Evolutionary conservation across 2,113 vertebrate species (phyloP).

Genomic region (Austrofundulus limnaeus): DNA sequence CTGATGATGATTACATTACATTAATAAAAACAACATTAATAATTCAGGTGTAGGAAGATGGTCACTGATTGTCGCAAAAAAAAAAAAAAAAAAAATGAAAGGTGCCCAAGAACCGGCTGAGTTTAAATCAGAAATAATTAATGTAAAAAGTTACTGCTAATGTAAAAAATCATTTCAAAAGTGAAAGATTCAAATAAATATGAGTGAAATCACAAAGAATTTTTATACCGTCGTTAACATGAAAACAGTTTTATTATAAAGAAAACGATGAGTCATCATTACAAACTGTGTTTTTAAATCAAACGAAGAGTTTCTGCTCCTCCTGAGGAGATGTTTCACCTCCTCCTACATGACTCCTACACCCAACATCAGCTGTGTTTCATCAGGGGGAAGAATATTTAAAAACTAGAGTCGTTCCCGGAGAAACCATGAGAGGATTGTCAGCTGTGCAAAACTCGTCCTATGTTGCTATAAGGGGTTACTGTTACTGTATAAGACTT

Average conservation of each 20-base stretch:
- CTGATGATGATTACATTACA: conserved; percentile 15
- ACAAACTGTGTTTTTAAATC: conserved; percentile 15
- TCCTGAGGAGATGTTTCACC: conserved; percentile 31
- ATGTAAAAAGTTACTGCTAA: no score
- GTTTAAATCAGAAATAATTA: neutral
- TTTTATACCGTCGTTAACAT: no score
- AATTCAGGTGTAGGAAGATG: conserved; percentile 23
- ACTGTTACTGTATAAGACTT: no score
- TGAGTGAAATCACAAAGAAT: neutral
- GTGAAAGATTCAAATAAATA: neutral
- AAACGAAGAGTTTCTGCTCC: conserved; percentile 31
- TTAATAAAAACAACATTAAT: no score
- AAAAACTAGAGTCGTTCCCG: no score
- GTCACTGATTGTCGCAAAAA: conserved; percentile 2
- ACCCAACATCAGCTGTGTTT: conserved; percentile 16
- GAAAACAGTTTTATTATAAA: neutral
- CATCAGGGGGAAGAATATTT: neutral
- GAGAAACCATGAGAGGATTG: no score
- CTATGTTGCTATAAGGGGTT: no score
- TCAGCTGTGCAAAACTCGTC: no score
- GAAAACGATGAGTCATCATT: neutral
- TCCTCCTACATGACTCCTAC: conserved; percentile 47
- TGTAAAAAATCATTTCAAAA: neutral
- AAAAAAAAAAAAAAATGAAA: no score
- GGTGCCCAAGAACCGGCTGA: no score